Conservation (phyloP, 2,113 vertebrate species). For the Bathybates hornii region DNA sequence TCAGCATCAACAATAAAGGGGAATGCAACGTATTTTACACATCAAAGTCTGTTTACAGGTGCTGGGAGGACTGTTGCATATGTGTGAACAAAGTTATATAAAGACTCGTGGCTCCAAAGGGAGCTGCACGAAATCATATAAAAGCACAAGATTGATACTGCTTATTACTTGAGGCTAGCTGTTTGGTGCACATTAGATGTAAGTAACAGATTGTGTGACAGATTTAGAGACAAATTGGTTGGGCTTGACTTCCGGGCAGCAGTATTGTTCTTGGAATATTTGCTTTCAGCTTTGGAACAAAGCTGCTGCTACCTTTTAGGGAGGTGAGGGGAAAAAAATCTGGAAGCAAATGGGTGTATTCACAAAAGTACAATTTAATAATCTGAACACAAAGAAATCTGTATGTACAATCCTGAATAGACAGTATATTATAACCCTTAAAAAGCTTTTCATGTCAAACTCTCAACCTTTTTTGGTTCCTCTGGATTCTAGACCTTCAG, state of each 20-base stretch:
- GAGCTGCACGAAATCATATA: not conserved
- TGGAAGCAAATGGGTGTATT: not conserved
- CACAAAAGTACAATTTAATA: not conserved
- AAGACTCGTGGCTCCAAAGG: not conserved
- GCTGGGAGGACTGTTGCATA: not conserved
- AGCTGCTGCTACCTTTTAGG: not conserved
- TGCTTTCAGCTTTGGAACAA: not conserved
- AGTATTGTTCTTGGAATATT: not conserved
- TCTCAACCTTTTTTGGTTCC: constrained; percentile 8
- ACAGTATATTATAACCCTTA: not conserved
- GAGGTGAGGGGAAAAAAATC: not conserved
- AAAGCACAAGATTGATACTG: not conserved
- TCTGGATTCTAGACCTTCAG: constrained; percentile 15
- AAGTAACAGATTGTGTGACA: not conserved
- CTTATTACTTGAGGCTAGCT: not conserved
- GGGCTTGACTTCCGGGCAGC: not conserved
- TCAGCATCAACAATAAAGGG: not conserved
- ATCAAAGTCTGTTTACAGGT: not conserved
- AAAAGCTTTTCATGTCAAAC: not conserved
- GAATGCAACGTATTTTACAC: not conserved
- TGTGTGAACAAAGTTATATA: not conserved
- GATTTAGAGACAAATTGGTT: not conserved
- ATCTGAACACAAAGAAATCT: not conserved
- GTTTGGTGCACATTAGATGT: not conserved
- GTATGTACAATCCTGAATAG: not conserved